Evolutionary conservation across 1,140 invertebrate genomes (phyloP), one percentile per base, ranked within the genome.

Genomic region (Orchestia grillus): DNA sequence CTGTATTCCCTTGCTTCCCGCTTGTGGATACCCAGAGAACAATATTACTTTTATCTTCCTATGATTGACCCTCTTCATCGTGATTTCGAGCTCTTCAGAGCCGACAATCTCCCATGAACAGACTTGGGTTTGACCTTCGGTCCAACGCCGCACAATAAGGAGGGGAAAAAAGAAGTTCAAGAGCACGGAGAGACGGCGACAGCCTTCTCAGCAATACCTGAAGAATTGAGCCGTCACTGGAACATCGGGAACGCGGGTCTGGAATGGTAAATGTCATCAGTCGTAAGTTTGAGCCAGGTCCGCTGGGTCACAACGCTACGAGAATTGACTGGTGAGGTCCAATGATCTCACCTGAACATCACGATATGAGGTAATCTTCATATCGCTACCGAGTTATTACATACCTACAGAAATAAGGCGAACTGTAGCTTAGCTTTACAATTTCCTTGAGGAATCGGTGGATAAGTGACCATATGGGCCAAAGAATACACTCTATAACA

Each of bases 201-300:
- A 90, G 88, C 88, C 42, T 90, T 44, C 28, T 90, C 88, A 42
- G 41, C 28, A 90, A 90, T 90, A 90, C 43, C 41, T 90, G 41
- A 90, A 44, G 88, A 42, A 90, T 43, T 90, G 88, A 44, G 43
- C 88, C 88, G 42, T 90, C 88, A 42, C 28, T 90, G n/a, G 88
- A 90, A 90, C 88, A 90, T 90, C 88, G 42, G 88, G 28, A 90
- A 90, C 88, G 88, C 41, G 43, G 41, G 41, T 42, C 88, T 90
- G 88, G 88, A 90, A 90, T 90, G 41, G 62, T 28, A 77, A 77
- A 15, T 77, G 11, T 36, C 28, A 77, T 77, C 15, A 77, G 62
- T 36, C 62, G 11, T 77, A 1, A 77, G 11, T 28, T 77, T 1
- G 28, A 1, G 15, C 28, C 62, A 19, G 62, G 62, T 23, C 62